Evolutionary conservation across 2,113 vertebrate genomes (phyloP).

Genomic region (Panthera uncia): DNA sequence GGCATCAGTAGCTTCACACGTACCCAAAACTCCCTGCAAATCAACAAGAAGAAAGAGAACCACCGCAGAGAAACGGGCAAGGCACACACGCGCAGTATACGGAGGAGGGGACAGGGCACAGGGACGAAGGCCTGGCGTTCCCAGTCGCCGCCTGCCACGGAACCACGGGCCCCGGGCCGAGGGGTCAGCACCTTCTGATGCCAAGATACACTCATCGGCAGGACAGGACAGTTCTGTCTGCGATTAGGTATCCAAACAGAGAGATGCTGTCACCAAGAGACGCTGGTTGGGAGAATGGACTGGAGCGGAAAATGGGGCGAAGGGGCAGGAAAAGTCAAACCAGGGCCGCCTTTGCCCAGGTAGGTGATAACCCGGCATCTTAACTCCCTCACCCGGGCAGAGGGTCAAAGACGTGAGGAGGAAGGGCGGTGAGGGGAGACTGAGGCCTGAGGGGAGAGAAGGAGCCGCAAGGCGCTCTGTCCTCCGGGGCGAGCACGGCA

Average conservation of each 20-base stretch:
- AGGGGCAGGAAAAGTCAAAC: neutral
- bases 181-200: neutral
- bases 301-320: neutral
- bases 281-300: neutral
- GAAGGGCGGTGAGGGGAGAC: neutral
- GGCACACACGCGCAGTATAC: fast-evolving
- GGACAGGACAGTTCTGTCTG: neutral
- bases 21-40: neutral
- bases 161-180: fast-evolving
- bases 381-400: neutral
- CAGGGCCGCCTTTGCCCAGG: too few relatives aligned
- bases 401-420: fast-evolving
- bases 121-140: neutral
- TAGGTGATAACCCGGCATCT: neutral
- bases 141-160: neutral
- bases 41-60: neutral
- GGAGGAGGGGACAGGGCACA: neutral
- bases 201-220: neutral
- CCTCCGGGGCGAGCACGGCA: neutral
- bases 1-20: too few relatives aligned
- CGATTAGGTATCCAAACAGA: neutral
- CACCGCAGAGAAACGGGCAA: neutral
- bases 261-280: too few relatives aligned
- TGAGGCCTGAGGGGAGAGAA: neutral
- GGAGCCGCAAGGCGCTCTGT: neutral